These are phyloP conservation scores for Drosophila seguyi DNA, from an alignment of 1,140 invertebrate genomes.

Conservation along the genomic window DNA sequence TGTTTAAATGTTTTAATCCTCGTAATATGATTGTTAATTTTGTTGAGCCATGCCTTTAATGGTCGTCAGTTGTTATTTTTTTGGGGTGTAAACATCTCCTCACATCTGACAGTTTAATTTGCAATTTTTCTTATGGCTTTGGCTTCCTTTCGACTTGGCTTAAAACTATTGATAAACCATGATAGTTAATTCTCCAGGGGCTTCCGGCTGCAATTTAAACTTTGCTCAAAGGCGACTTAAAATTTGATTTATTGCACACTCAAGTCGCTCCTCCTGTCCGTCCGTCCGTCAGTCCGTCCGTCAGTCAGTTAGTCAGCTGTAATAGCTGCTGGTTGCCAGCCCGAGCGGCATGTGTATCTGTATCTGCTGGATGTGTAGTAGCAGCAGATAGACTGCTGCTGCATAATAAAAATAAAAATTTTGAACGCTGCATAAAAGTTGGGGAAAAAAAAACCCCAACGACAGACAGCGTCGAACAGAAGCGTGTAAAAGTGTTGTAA, in stretches of 20 bases:
- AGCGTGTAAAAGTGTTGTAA: constrained; percentile 68
- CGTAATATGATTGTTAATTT: constrained; percentile 13
- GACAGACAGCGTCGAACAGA: constrained; percentile 24
- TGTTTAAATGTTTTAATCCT: neutral
- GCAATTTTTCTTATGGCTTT: constrained; percentile 46
- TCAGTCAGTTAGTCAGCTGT: constrained; percentile 57
- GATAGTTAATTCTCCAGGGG: constrained; percentile 62
- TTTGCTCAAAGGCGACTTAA: constrained; percentile 78
- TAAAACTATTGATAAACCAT: constrained; percentile 54
- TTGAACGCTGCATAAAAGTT: constrained; percentile 34
- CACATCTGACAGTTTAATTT: constrained; percentile 44
- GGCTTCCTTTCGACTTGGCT: constrained; percentile 35
- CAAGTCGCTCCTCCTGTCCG: constrained; percentile 26
- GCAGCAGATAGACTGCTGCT: constrained; percentile 33
- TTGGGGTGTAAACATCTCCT: constrained; percentile 32
- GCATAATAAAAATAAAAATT: constrained; percentile 50
- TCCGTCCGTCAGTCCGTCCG: constrained; percentile 29
- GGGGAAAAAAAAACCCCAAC: constrained; percentile 43
- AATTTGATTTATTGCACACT: constrained; percentile 78
- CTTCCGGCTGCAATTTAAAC: constrained; percentile 77
- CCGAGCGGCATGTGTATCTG: constrained; percentile 29
- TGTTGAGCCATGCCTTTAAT: constrained; percentile 17
- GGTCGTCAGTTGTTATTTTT: neutral
- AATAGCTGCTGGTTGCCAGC: constrained; percentile 21
- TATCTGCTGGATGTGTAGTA: constrained; percentile 49